Conservation (phyloP, 2,888 invertebrate species). For the Lissocephala sabroskyi region DNA sequence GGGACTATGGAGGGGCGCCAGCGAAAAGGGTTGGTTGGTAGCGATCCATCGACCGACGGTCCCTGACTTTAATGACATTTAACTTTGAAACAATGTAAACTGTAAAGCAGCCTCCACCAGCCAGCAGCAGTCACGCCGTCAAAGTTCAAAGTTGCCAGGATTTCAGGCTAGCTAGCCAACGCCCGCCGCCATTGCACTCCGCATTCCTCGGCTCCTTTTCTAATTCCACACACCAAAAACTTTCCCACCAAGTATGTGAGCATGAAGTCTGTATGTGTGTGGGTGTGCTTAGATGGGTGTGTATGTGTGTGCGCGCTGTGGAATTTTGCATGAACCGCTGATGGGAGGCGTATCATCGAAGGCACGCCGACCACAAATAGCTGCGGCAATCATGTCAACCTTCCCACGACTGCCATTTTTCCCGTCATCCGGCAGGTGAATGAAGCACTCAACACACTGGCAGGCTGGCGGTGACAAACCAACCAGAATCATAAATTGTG, state of each 20-base stretch:
- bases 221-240: neutral
- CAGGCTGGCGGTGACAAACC: too few species aligned
- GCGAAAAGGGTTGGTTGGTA: constrained; percentile 12
- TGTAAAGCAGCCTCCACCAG: constrained; percentile 24
- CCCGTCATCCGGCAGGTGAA: too few species aligned
- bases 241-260: neutral
- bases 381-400: neutral
- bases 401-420: too few species aligned
- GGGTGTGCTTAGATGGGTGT: constrained; percentile 31
- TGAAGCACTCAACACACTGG: too few species aligned
- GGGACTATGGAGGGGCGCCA: neutral
- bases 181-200: constrained; percentile 10
- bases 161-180: constrained; percentile 49
- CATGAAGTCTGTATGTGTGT: too few species aligned
- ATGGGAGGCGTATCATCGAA: too few species aligned
- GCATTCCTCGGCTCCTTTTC: neutral
- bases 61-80: constrained; percentile 59
- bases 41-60: neutral
- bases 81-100: constrained; percentile 64
- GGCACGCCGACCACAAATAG: neutral
- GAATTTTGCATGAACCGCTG: constrained; percentile 55
- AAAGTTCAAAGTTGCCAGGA: constrained; percentile 59
- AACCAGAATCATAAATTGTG: neutral
- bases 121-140: constrained; percentile 11
- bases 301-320: constrained; percentile 28